Evolutionary conservation across 2,888 invertebrate species (phyloP).

Genomic region (Amiota communis): DNA sequence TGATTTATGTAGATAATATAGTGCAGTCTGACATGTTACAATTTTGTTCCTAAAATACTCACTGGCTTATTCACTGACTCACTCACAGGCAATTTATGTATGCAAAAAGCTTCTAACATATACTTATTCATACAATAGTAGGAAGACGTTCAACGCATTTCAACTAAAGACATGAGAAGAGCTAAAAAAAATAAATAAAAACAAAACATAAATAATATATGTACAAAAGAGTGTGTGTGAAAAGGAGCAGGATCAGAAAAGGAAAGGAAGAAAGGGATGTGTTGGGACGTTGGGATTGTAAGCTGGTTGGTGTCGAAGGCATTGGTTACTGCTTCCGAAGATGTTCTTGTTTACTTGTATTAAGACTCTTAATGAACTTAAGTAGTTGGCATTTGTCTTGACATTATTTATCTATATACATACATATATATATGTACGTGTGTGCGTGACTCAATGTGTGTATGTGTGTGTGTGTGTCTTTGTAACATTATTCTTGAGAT

Average conservation of each 20-base stretch:
- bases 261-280: not conserved
- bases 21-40: too few relatives aligned
- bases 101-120: too few relatives aligned
- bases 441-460: not conserved
- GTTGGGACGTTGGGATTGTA: not conserved
- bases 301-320: not conserved
- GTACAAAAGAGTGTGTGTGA: not conserved
- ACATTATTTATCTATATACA: not conserved
- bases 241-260: not conserved
- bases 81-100: too few relatives aligned
- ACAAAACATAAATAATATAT: not conserved
- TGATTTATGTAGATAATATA: too few relatives aligned
- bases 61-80: too few relatives aligned
- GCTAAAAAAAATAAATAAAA: not conserved
- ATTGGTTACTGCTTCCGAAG: not conserved
- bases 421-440: not conserved
- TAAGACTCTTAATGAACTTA: constrained; percentile 46
- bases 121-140: too few relatives aligned
- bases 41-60: too few relatives aligned
- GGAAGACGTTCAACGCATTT: not conserved
- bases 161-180: not conserved
- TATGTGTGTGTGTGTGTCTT: not conserved
- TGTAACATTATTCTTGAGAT: not conserved
- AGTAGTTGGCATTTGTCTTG: constrained; percentile 48
- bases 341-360: constrained; percentile 38